Base-by-base conservation (phyloP, 1,140 invertebrate species). In the Anoplophora glabripennis region DNA sequence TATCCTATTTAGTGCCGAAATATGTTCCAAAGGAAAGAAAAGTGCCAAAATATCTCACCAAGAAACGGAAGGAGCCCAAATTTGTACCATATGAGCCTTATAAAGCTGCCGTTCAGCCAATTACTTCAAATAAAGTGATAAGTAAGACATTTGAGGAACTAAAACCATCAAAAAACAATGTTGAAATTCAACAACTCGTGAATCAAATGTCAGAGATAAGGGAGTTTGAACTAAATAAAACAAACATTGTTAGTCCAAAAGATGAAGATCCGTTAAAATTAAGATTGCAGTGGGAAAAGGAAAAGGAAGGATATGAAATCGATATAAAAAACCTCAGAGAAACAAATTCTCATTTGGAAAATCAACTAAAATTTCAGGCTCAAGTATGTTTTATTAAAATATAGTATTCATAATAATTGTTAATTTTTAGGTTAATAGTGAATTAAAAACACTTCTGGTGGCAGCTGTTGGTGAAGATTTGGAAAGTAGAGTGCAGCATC, bases 401-500 rank as follows among this genome's bases (percentile, higher is more conserved):
- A 11, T 60, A 46, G 44, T 21, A 0, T 3, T 49, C 40, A 41
- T 12, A 34, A 21, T 2, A 3, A 36, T 15, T 8, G 54, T 61
- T 37, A 51, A 62, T 59, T 70, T 77, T 7, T 71, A 95, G 86
- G 90, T 96, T 0, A 96, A 96, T 79, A 85, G 88, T 57, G 94
- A 96, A 77, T 78, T 97, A 36, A 97, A 96, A 77, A 94, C 90
- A 73, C 83, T 97, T 72, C 74, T 97, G 35, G 92, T 97, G 2
- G 94, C 94, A 17, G 93, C 93, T 18, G 89, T 97, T 42, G 94
- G 94, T 12, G 94, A 96, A 78, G 94, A 97, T 79, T 78, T 96
- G 40, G 86, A 96, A 78, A 88, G 85, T 1, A 85, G 88, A 75
- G 92, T 97, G 1, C 91, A 96, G 72, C 84, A 89, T 61, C 78